Evolutionary conservation across 2,797 vertebrate genomes (phyloP), one percentile per base, ranked within the genome.

Genomic region (Petrocephalus schoutedeni): DNA sequence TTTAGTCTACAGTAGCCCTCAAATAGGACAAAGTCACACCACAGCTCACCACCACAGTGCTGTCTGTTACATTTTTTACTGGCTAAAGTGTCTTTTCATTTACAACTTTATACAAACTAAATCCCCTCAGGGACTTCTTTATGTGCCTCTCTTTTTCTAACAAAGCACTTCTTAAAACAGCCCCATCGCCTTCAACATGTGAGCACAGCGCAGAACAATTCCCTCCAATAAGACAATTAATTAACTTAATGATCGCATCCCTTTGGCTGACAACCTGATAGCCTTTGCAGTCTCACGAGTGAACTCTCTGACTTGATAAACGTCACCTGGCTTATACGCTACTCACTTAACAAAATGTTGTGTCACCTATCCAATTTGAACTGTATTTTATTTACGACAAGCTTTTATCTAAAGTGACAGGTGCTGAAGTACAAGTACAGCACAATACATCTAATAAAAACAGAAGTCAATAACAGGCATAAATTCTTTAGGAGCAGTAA

Each of bases 21-120:
- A 67, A 67, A 67, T 10, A 32, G 9, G 61, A 5, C 61, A 32
- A 64, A 64, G 28, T 67, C 64, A 67, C 23, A 28, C 61, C 8
- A 67, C 23, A 67, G 28, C 23, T 67, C 23, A 67, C 10, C 32
- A 32, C 64, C 28, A 67, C 12, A 67, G 10, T 36, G 64, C 64
- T 36, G 64, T 67, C 23, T 16, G 28, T 67, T 32, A 32, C 28
- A 67, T 67, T 67, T 61, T 61, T 64, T 64, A 86, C 45, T 64
- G n/a, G 9, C 85, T 86, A 51, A 86, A 28, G 36, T 21, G 58
- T 64, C 36, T 64, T 86, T 64, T 86, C 32, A 86, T 86, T 86
- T 61, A 86, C 41, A 86, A 36, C 57, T 64, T 61, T 64, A 58
- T 23, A 21, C 80, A 83, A 45, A 61, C 57, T 61, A 56, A 49